A percentile compares a stretch with the other conserved stretches of the same genome.
Evolutionary conservation across 2,888 invertebrate genomes (phyloP).

Genomic region (Drosophila kanekoi): DNA sequence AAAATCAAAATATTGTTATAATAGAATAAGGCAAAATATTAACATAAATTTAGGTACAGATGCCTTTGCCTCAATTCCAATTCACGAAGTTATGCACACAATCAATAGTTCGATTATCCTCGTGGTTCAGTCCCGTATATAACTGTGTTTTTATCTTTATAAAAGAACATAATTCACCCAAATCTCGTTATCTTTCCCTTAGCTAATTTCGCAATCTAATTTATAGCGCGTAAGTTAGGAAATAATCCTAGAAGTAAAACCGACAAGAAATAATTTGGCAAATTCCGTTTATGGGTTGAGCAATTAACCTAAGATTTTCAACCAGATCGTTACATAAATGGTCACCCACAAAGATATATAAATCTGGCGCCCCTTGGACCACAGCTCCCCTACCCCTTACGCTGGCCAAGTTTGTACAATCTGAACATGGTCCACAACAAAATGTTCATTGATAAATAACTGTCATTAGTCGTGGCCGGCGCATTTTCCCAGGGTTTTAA

Average conservation of each 20-base stretch:
- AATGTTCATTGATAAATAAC: constrained; percentile 71
- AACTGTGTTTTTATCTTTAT: not conserved
- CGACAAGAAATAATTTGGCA: constrained; percentile 5
- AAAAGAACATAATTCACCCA: not conserved
- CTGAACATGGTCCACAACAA: constrained; percentile 19
- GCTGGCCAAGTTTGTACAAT: not conserved
- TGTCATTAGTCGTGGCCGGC: constrained; percentile 58
- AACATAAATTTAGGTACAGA: too few relatives aligned
- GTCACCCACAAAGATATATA: constrained; percentile 22
- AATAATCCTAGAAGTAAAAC: not conserved
- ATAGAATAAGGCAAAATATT: too few relatives aligned
- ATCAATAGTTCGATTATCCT: too few relatives aligned
- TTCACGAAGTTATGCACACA: too few relatives aligned
- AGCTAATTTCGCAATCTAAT: constrained; percentile 20
- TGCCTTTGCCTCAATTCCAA: too few relatives aligned
- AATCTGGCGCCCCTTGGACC: not conserved
- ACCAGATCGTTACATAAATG: constrained; percentile 25
- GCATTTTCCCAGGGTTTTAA: constrained; percentile 53
- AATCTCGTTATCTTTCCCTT: not conserved
- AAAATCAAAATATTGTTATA: too few relatives aligned
- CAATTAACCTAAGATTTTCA: constrained; percentile 28
- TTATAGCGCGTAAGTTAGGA: constrained; percentile 16
- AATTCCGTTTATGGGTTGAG: not conserved
- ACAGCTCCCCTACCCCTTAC: not conserved
- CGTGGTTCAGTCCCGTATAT: not conserved